Base-by-base conservation (phyloP, 2,113 vertebrate species). In the Micromys minutus region DNA sequence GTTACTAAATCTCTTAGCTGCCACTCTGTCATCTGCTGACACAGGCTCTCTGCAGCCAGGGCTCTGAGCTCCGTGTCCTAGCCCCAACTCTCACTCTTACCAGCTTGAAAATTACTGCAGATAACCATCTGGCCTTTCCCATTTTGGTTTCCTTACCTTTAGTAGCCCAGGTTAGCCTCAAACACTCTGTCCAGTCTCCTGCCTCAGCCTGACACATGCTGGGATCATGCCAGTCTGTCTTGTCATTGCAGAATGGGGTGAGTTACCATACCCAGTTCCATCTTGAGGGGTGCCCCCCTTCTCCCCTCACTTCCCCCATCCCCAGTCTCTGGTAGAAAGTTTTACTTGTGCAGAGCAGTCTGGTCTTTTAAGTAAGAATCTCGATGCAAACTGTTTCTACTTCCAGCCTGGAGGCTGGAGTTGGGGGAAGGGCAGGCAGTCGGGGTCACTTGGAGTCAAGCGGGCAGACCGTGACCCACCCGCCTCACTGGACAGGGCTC, bases 401-500 rank as follows among this genome's bases (percentile, higher is more conserved):
- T 10, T 87, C 67, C 86, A 97, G 96, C 93, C 42, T n/a, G 93
- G 89, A 71, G 86, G 63, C 21, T 8, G 45, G 87, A 2, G 31
- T 65, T 72, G 86, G 36, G 95, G 89, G 90, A 89, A 85, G 81
- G 61, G 72, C 86, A 61, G 47, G n/a, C 76, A 0, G 74, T 16
- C 13, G 6, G 39, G 98, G 98, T 97, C 97, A 97, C 94, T 91
- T 96, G 84, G 75, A 98, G 97, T 96, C 98, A 94, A 72, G 94
- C 50, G 87, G 97, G 95, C 97, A 96, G 97, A 97, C 98, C 97
- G 96, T 94, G 98, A 98, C 97, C 98, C 96, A 98, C 97, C 98
- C 96, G 88, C 97, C 98, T 97, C 97, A 95, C 98, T 69, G 97
- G 95, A 96, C 97, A 96, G 34, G 67, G 47, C 22, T 72, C 83